Conservation (phyloP, 2,797 vertebrate species). For the Eospalax fontanierii region DNA sequence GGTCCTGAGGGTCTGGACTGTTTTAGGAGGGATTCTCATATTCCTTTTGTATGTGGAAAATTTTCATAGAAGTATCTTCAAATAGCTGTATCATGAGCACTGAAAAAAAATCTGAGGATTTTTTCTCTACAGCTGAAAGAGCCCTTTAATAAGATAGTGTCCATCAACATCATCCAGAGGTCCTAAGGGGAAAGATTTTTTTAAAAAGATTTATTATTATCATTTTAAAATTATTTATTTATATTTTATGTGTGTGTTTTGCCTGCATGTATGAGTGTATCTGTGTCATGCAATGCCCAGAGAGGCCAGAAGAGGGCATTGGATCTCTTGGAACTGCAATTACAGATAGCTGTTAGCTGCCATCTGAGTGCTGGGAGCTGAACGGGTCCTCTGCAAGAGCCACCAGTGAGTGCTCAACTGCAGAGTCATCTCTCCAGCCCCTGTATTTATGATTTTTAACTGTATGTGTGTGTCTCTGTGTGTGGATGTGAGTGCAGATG, state of each 20-base stretch:
- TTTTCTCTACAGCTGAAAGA: constrained; percentile 6
- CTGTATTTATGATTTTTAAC: background rate
- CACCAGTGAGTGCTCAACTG: too few species aligned
- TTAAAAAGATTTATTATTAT: too few species aligned
- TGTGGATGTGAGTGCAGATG: background rate
- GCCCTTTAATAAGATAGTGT: background rate
- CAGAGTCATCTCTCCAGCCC: too few species aligned
- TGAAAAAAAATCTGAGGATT: background rate
- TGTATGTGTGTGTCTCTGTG: background rate
- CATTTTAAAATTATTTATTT: too few species aligned
- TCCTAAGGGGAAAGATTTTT: background rate
- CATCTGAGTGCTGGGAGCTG: too few species aligned
- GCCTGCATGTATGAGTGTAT: too few species aligned
- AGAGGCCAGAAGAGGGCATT: too few species aligned
- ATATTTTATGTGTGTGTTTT: too few species aligned
- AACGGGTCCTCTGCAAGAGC: too few species aligned
- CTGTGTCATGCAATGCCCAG: too few species aligned
- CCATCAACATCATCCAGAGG: background rate
- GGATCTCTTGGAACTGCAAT: too few species aligned
- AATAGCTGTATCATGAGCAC: background rate
- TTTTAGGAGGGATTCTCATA: background rate
- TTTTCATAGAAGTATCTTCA: background rate
- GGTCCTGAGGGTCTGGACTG: background rate
- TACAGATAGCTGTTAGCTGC: too few species aligned
- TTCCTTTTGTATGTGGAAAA: background rate